These are phyloP conservation scores for Trialeurodes vaporariorum DNA, from an alignment of 1,140 invertebrate species.

Conservation along the genomic window DNA sequence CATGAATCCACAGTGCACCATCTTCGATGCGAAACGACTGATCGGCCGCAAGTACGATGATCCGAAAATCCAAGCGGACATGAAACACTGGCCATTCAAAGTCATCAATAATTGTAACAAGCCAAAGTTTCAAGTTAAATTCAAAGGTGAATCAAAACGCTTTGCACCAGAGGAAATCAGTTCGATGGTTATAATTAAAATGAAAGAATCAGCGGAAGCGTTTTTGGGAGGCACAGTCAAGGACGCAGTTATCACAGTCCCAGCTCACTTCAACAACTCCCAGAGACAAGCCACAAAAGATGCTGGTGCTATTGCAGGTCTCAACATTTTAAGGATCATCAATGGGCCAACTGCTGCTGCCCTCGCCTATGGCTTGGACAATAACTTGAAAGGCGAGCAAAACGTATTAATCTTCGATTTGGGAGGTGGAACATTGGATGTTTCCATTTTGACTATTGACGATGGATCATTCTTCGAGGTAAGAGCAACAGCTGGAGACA, in stretches of 20 bases:
- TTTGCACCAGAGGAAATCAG: slow-evolving; percentile 79
- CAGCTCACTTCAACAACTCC: slow-evolving; percentile 59
- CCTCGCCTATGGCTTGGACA: slow-evolving; percentile 65
- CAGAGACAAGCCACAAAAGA: slow-evolving; percentile 54
- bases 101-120: slow-evolving; percentile 54
- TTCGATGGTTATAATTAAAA: slow-evolving; percentile 56
- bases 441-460: slow-evolving; percentile 74
- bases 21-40: slow-evolving; percentile 69
- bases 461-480: slow-evolving; percentile 73
- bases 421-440: slow-evolving; percentile 69
- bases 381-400: slow-evolving; percentile 58
- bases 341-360: slow-evolving; percentile 64
- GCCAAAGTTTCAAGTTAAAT: slow-evolving; percentile 63
- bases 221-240: slow-evolving; percentile 35
- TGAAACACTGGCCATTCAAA: slow-evolving; percentile 70
- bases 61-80: slow-evolving; percentile 55
- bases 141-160: slow-evolving; percentile 58
- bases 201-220: slow-evolving; percentile 45
- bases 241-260: slow-evolving; percentile 45
- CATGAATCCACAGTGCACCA: slow-evolving; percentile 75
- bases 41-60: slow-evolving; percentile 69
- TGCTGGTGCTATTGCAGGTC: slow-evolving; percentile 48
- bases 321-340: slow-evolving; percentile 73
- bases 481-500: slow-evolving; percentile 63
- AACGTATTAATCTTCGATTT: slow-evolving; percentile 64